Base-by-base conservation (phyloP, 2,888 invertebrate genomes). In the Siphlonurus alternatus region DNA sequence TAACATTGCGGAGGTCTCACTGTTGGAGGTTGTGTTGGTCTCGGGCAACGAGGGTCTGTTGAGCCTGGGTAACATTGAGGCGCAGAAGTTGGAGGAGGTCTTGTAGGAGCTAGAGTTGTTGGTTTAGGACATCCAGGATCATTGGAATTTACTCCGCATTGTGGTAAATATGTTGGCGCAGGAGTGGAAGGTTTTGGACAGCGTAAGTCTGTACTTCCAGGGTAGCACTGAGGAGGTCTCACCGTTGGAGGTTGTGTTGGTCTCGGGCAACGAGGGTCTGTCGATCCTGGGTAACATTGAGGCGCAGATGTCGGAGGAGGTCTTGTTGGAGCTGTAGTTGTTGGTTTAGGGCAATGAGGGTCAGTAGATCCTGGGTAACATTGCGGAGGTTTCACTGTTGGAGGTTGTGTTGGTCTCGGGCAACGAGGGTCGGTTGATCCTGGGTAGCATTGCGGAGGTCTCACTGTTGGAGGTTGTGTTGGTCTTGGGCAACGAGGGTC, bases 211-310 rank as follows among this genome's bases (percentile, higher is more conserved):
- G 61, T 66, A 15, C 65, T 71, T 24, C 76, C 76, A 1, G 74
- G 74, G 60, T 70, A 73, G 65, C 75, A 75, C 25, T 24, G 19
- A 19, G 56, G 20, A n/a, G n/a, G n/a, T n/a, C n/a, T n/a, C n/a
- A n/a, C n/a, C n/a, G n/a, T n/a, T n/a, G n/a, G n/a, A n/a, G n/a
- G n/a, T n/a, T n/a, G n/a, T n/a, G n/a, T n/a, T n/a, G n/a, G n/a
- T n/a, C n/a, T n/a, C 22, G 61, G 65, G 53, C 64, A 15, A 22
- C 38, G 24, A 24, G 63, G n/a, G n/a, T n/a, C n/a, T n/a, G n/a
- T n/a, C n/a, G n/a, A n/a, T n/a, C n/a, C n/a, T n/a, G n/a, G n/a
- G n/a, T n/a, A n/a, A n/a, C n/a, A n/a, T n/a, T n/a, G n/a, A n/a
- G n/a, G n/a, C n/a, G n/a, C n/a, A n/a, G n/a, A n/a, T n/a, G n/a